Percentiles rank a stretch among this genome's conserved stretches.
These are phyloP conservation scores for Cyprinella venusta DNA, from an alignment of 2,797 vertebrate species.

Conservation along the genomic window DNA sequence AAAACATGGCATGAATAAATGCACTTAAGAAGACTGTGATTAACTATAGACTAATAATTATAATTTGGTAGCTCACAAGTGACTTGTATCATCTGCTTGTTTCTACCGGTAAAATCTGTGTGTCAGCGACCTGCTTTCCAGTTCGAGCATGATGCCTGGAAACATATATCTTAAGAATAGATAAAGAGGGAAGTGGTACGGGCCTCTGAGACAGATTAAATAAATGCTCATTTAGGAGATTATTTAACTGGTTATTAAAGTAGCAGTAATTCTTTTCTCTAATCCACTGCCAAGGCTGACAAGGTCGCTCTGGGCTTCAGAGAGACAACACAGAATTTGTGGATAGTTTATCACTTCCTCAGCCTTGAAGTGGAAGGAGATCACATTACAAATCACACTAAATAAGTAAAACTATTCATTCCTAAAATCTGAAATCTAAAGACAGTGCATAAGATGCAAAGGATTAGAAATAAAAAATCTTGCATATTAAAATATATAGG, in stretches of 20 bases:
- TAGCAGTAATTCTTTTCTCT: not conserved
- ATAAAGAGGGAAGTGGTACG: not conserved
- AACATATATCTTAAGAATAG: slow-evolving; percentile 3
- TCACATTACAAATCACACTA: not conserved
- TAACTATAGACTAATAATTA: not conserved
- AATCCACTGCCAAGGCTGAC: not conserved
- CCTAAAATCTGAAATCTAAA: not conserved
- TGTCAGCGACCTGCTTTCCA: not conserved
- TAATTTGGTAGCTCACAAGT: not conserved
- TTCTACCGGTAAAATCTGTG: not conserved
- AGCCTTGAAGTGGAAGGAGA: not conserved
- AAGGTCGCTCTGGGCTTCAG: slow-evolving; percentile 3
- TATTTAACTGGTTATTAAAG: not conserved
- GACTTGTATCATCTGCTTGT: not conserved
- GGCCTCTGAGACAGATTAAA: not conserved
- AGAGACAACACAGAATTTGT: not conserved
- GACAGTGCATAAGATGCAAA: not conserved
- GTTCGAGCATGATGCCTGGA: not conserved
- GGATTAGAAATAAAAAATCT: not conserved
- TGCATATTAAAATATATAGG: no score
- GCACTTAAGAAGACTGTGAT: not conserved
- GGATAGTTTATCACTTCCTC: not conserved
- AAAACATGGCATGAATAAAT: not conserved
- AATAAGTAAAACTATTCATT: not conserved
- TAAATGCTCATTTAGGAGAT: not conserved